phyloP scores from a whole-genome alignment of 2,888 invertebrate species.

The Aporophyla lueneburgensis region DNA sequence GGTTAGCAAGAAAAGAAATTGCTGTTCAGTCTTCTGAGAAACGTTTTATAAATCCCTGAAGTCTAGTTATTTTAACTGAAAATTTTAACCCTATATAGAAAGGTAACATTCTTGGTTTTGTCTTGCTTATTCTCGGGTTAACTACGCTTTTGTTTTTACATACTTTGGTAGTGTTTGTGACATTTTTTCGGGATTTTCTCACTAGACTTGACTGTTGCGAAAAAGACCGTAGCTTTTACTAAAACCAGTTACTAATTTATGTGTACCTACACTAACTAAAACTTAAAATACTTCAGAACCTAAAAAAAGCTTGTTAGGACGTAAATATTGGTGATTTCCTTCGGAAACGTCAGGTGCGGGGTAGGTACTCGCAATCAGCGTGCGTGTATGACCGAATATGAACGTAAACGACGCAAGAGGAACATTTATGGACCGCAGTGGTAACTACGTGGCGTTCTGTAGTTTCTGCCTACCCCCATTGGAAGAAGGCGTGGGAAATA shows the following conservation, averaged over 20 bases:
- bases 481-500: too few relatives aligned
- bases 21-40: background rate
- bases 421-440: too few relatives aligned
- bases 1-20: slow-evolving; percentile 41
- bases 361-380: too few relatives aligned
- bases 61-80: background rate
- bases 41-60: background rate
- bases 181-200: background rate
- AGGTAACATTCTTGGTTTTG: background rate
- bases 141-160: background rate
- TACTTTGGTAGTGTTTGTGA: background rate
- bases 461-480: too few relatives aligned
- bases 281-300: too few relatives aligned
- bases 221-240: background rate
- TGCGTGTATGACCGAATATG: too few relatives aligned
- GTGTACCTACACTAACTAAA: background rate
- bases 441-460: too few relatives aligned
- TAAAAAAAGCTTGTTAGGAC: too few relatives aligned
- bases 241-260: background rate
- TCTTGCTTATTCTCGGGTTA: background rate
- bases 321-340: background rate
- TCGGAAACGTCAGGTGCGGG: too few relatives aligned
- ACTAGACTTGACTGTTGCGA: background rate
- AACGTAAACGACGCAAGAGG: too few relatives aligned
- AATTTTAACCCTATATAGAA: background rate